Conservation (phyloP, 2,797 vertebrate genomes). For the Manis javanica region DNA sequence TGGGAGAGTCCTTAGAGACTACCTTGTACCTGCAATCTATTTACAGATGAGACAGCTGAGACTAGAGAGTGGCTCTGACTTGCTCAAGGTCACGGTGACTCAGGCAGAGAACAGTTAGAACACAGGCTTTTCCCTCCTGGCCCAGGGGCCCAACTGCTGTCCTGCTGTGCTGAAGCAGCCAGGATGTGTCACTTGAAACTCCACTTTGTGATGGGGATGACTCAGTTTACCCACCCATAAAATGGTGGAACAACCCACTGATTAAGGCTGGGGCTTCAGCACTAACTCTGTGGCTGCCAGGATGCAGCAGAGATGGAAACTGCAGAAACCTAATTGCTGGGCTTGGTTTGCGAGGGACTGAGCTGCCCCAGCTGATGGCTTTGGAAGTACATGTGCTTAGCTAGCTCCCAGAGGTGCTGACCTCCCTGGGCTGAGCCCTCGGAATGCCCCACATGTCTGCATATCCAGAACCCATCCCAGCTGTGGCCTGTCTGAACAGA, state of each 20-base stretch:
- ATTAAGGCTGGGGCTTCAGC: background rate
- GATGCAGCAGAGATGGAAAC: background rate
- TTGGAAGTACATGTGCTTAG: background rate
- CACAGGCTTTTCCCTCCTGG: background rate
- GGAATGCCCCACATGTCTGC: background rate
- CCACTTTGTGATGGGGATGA: background rate
- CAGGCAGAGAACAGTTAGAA: background rate
- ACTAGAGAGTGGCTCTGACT: background rate
- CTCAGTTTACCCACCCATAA: constrained; percentile 11
- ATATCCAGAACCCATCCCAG: background rate
- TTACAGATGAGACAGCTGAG: background rate
- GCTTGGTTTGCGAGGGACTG: background rate
- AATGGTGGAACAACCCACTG: background rate
- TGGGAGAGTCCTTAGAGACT: background rate
- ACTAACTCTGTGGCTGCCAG: background rate
- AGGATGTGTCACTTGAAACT: background rate
- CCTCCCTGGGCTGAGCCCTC: background rate
- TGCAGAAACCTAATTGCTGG: background rate
- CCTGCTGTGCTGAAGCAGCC: background rate
- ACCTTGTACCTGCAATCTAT: too few species aligned
- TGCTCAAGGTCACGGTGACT: background rate
- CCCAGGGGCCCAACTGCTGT: background rate
- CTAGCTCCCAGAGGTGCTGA: background rate
- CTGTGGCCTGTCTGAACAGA: background rate
- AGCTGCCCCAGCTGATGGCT: background rate